Percentiles rank a stretch among this genome's conserved stretches.
Evolutionary conservation across 2,113 vertebrate species (phyloP).

Genomic region (Australoheros scitulus): DNA sequence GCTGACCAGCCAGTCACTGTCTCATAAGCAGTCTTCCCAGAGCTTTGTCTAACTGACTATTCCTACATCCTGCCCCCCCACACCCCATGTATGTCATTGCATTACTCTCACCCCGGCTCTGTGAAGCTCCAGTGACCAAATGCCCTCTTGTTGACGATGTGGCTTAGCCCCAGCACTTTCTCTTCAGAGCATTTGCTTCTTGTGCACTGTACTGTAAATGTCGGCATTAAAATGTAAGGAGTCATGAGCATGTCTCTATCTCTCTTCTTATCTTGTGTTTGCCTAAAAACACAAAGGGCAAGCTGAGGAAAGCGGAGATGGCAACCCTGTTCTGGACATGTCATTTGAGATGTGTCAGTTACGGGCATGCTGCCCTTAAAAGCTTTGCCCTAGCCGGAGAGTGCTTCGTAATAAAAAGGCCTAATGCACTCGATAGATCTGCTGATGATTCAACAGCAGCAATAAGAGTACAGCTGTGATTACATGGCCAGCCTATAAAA

Average conservation of each 20-base stretch:
- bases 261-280: constrained; percentile 22
- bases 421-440: constrained; percentile 19
- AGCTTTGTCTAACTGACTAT: constrained; percentile 4
- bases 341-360: constrained; percentile 68
- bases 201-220: constrained; percentile 60
- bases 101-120: constrained; percentile 26
- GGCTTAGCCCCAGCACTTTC: constrained; percentile 31
- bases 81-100: neutral
- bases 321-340: constrained; percentile 45
- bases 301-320: constrained; percentile 53
- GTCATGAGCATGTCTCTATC: constrained; percentile 13
- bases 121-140: constrained; percentile 49
- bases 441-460: constrained; percentile 40
- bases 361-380: constrained; percentile 42
- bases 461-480: constrained; percentile 50
- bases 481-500: constrained; percentile 60
- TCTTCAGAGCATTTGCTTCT: constrained; percentile 22
- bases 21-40: constrained; percentile 11
- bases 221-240: constrained; percentile 54
- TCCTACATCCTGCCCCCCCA: neutral
- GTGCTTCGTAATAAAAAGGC: constrained; percentile 16
- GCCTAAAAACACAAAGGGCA: constrained; percentile 56
- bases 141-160: constrained; percentile 39
- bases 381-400: constrained; percentile 47
- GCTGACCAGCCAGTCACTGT: constrained; percentile 9